phyloP scores from a whole-genome alignment of 2,888 invertebrate genomes.

The Sphaerophoria taeniata region DNA sequence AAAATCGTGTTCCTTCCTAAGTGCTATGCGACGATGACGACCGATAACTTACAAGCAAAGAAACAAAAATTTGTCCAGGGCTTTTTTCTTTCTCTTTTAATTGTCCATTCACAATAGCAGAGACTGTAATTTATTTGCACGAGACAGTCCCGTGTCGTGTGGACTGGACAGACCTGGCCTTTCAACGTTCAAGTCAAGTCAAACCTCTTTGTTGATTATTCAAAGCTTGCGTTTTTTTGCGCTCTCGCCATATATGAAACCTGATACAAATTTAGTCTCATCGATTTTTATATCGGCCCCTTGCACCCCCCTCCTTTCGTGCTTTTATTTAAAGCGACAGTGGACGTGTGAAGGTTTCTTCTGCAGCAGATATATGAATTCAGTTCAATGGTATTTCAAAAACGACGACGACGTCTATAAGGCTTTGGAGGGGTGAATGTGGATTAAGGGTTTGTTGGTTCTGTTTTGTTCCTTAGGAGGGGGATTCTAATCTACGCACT shows the following conservation, averaged over 20 bases:
- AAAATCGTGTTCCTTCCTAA: no score
- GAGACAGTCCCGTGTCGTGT: slow-evolving; percentile 20
- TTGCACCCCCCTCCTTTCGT: background rate
- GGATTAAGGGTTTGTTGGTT: slow-evolving; percentile 6
- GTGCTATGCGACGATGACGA: background rate
- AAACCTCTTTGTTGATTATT: slow-evolving; percentile 17
- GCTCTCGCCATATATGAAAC: slow-evolving; percentile 27
- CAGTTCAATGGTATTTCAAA: slow-evolving; percentile 24
- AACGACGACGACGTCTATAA: slow-evolving; percentile 33
- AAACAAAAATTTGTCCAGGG: background rate
- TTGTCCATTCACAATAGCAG: slow-evolving; percentile 43
- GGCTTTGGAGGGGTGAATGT: background rate
- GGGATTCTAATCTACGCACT: background rate
- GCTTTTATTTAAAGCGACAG: background rate
- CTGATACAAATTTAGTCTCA: slow-evolving; percentile 52
- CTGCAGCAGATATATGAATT: slow-evolving; percentile 37
- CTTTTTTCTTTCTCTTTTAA: slow-evolving; percentile 15
- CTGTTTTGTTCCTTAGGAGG: background rate
- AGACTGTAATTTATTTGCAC: slow-evolving; percentile 44
- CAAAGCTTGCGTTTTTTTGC: background rate
- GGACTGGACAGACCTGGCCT: background rate
- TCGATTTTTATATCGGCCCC: slow-evolving; percentile 39
- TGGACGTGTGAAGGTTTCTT: slow-evolving; percentile 20
- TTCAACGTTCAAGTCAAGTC: slow-evolving; percentile 7
- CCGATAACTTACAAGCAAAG: background rate